These are phyloP conservation scores for Sylvicola cinctus DNA, from an alignment of 2,888 invertebrate genomes.

Conservation along the genomic window DNA sequence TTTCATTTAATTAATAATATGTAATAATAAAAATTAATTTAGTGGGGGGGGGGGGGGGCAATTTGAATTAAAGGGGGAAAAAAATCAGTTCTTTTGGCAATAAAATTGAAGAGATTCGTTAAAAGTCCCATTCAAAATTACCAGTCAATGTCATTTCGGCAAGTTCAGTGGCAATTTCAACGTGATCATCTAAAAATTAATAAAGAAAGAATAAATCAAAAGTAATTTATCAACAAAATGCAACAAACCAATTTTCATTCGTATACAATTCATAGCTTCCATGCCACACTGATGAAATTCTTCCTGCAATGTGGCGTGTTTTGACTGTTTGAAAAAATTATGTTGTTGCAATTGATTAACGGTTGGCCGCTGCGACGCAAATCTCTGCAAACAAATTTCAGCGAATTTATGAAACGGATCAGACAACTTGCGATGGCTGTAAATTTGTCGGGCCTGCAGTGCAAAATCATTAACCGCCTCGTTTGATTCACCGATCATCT, in stretches of 20 bases:
- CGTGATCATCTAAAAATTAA: constrained; percentile 14
- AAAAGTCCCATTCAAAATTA: constrained; percentile 13
- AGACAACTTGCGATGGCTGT: constrained; percentile 41
- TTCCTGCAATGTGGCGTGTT: constrained; percentile 18
- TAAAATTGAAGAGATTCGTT: too few relatives aligned
- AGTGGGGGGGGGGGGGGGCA: too few relatives aligned
- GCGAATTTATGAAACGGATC: constrained; percentile 60
- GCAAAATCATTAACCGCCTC: constrained; percentile 24
- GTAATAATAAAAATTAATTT: too few relatives aligned
- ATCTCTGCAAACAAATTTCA: constrained; percentile 46
- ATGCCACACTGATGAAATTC: constrained; percentile 16
- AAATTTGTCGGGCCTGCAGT: constrained; percentile 26
- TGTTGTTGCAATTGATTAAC: constrained; percentile 49
- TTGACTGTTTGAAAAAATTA: constrained; percentile 50
- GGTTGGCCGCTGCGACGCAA: constrained; percentile 45
- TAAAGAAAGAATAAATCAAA: not conserved
- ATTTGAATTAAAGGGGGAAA: too few relatives aligned
- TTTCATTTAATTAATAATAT: too few relatives aligned
- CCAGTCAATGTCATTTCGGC: constrained; percentile 13
- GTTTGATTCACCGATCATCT: constrained; percentile 19
- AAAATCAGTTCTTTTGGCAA: too few relatives aligned
- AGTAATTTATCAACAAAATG: not conserved
- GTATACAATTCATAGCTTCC: constrained; percentile 15
- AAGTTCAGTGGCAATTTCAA: constrained; percentile 13
- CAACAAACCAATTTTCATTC: constrained; percentile 12